Conservation (phyloP, 2,113 vertebrate genomes). For the Onychorhynchus coronatus region DNA sequence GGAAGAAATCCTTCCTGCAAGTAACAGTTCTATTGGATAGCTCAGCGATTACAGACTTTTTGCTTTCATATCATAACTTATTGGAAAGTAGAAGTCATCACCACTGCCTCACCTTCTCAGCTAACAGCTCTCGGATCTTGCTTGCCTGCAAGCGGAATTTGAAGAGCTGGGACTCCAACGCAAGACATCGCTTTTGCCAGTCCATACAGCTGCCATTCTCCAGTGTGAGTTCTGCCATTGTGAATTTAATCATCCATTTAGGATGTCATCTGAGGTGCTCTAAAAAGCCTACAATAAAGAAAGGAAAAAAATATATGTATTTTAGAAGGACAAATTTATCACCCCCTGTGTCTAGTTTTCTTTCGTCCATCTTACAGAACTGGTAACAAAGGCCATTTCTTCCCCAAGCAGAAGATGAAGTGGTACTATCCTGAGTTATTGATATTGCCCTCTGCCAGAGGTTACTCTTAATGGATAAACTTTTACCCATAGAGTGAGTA, state of each 20-base stretch:
- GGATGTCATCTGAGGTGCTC: not conserved
- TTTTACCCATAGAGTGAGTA: not conserved
- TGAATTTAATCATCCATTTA: conserved; percentile 21
- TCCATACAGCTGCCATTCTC: conserved; percentile 75
- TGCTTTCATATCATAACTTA: not conserved
- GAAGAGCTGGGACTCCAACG: conserved; percentile 86
- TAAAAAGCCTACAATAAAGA: not conserved
- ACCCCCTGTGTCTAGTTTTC: not conserved
- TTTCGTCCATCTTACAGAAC: not conserved
- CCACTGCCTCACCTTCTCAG: conserved; percentile 81
- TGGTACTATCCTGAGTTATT: not conserved
- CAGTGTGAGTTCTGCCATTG: conserved; percentile 73
- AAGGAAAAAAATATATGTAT: not conserved
- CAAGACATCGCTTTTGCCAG: conserved; percentile 86
- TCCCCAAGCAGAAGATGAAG: not conserved
- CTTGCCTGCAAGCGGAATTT: conserved; percentile 87
- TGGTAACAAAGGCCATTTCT: not conserved
- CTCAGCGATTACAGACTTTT: not conserved
- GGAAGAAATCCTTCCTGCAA: not conserved
- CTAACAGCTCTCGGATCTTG: conserved; percentile 86
- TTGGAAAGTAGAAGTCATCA: not conserved
- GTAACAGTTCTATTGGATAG: not conserved
- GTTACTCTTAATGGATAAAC: conserved; percentile 18
- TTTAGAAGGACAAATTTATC: not conserved
- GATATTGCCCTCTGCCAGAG: not conserved